These are phyloP conservation scores for Raphicerus campestris DNA, from an alignment of 2,113 vertebrate genomes.

Conservation along the genomic window DNA sequence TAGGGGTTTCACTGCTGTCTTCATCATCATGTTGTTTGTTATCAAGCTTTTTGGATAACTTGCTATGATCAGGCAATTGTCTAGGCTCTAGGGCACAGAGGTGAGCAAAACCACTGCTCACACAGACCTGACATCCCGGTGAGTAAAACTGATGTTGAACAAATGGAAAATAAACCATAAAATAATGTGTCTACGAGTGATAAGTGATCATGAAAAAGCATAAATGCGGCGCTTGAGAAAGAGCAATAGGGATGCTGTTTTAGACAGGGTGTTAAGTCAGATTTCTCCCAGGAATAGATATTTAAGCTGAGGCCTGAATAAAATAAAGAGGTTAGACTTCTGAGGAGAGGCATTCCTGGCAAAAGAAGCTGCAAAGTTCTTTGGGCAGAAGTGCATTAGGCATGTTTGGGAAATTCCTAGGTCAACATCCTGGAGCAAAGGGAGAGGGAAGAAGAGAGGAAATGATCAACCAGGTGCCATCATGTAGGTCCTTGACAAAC, in stretches of 20 bases:
- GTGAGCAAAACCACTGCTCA: neutral
- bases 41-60: neutral
- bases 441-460: neutral
- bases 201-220: neutral
- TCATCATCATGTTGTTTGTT: neutral
- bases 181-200: neutral
- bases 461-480: neutral
- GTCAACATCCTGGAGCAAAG: neutral
- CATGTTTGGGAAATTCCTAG: neutral
- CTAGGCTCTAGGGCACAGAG: neutral
- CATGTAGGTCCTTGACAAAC: neutral
- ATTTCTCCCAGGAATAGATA: neutral
- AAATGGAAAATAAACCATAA: neutral
- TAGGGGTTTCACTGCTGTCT: neutral
- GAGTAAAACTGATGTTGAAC: neutral
- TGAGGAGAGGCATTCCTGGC: neutral
- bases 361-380: neutral
- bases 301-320: neutral
- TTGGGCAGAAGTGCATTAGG: neutral
- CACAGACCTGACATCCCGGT: neutral
- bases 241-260: neutral
- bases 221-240: neutral
- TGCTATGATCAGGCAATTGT: neutral
- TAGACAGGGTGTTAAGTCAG: neutral
- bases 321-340: neutral